A percentile compares a stretch with the other conserved stretches of the same genome.
Conservation (phyloP, 2,888 invertebrate genomes). For the Agrypnus murinus region DNA sequence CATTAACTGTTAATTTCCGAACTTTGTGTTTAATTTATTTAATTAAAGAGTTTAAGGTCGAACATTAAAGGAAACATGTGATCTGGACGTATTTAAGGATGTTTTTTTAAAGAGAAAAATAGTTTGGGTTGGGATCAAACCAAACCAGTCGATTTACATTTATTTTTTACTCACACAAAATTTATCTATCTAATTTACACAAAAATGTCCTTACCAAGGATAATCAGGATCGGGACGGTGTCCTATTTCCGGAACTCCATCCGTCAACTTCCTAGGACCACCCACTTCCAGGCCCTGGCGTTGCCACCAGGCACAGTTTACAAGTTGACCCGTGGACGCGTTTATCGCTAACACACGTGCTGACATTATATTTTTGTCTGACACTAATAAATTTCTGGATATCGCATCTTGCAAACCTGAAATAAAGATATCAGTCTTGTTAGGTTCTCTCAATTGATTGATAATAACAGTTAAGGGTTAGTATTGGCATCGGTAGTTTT, state of each 20-base stretch:
- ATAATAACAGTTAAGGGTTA: too few relatives aligned
- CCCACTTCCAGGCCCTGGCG: constrained; percentile 75
- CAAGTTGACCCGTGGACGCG: constrained; percentile 75
- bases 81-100: background rate
- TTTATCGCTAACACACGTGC: constrained; percentile 78
- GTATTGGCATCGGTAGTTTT: too few relatives aligned
- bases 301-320: constrained; percentile 77
- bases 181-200: constrained; percentile 12
- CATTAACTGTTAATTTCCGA: constrained; percentile 15
- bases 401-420: constrained; percentile 83
- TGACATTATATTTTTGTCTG: constrained; percentile 75
- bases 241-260: constrained; percentile 73
- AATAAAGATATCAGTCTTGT: constrained; percentile 42
- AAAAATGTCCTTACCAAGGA: constrained; percentile 77
- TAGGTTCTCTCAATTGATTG: too few relatives aligned
- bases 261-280: constrained; percentile 70
- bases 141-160: constrained; percentile 10
- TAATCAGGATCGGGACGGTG: constrained; percentile 80
- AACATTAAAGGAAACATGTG: background rate
- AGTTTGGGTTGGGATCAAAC: constrained; percentile 6
- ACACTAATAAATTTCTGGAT: constrained; percentile 81
- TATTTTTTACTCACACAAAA: constrained; percentile 2
- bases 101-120: background rate
- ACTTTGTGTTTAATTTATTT: constrained; percentile 8
- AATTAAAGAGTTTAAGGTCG: constrained; percentile 1